Base-by-base conservation (phyloP, 2,888 invertebrate species). In the Imbricaverruca yamaguchii region DNA sequence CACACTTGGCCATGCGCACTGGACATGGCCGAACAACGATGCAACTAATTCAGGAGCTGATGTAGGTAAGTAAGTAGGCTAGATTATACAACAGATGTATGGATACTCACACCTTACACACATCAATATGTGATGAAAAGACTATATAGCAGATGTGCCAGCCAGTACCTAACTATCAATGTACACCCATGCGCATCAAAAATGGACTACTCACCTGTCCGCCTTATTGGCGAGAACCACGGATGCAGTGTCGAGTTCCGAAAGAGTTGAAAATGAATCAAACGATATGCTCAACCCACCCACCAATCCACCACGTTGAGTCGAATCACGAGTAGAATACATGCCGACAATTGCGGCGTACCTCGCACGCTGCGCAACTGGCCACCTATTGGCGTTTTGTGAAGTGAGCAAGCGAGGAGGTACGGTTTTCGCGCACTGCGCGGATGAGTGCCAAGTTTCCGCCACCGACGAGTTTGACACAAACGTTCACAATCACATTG, bases 361-460 rank as follows among this genome's bases (percentile, higher is more conserved):
- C 74, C 39, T 10, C 8, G 21, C 9, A 12, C 12, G 21, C 53
- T 18, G 23, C 9, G 18, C 74, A 74, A 39, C 53, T 8, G 74
- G 8, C 74, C 53, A 74, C 74, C 74, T 74, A 25, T 53, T 53
- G 74, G 74, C 53, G 21, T 12, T 4, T 11, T 23, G 18, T 74
- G 74, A 39, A 1, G n/a, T 15, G 59, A 15, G 12, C 4, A 21
- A 74, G 15, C 53, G 25, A 7, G 9, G 15, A 7, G 53, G 53
- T 74, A 74, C 74, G 74, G 74, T 67, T 39, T 18, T 18, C 53
- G 74, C 74, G 74, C 74, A 21, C 53, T 18, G 74, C 74, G 74
- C 74, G 53, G 8, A 39, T 0, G 9, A 6, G 74, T 74, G 74
- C 74, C 74, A 39, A 39, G 2, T 39, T 39, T 39, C 39, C 39